Evolutionary conservation across 2,113 vertebrate genomes (phyloP).

Genomic region (Chinchilla lanigera): DNA sequence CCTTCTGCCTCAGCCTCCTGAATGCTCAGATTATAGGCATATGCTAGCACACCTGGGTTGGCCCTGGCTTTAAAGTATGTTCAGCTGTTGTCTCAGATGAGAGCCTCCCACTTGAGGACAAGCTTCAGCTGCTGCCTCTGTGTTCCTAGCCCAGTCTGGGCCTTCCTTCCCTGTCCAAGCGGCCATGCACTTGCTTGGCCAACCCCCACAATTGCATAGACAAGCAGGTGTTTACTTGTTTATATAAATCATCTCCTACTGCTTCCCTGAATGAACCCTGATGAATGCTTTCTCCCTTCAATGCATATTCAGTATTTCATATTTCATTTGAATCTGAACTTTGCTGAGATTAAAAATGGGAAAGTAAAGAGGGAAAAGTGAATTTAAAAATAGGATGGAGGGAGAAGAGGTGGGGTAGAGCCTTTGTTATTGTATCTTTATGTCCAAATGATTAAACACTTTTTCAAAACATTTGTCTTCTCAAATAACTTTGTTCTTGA

Average conservation of each 20-base stretch:
- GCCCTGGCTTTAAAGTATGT: not conserved
- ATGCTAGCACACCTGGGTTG: not conserved
- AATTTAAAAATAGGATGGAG: not conserved
- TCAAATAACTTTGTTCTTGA: not conserved
- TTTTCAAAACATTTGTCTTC: not conserved
- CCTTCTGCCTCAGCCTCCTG: not conserved
- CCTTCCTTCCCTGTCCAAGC: not conserved
- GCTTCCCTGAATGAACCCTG: not conserved
- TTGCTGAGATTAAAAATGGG: not conserved
- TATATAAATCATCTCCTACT: not conserved
- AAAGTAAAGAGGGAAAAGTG: not conserved
- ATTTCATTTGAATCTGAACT: not conserved
- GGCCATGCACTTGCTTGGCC: not conserved
- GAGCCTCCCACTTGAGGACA: not conserved
- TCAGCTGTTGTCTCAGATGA: not conserved
- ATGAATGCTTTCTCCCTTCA: not conserved
- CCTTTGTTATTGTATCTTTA: slow-evolving; percentile 11
- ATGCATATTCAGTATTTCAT: not conserved
- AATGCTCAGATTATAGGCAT: not conserved
- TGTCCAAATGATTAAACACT: not conserved
- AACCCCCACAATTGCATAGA: not conserved
- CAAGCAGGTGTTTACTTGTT: not conserved
- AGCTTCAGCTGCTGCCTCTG: not conserved
- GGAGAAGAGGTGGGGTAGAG: not conserved
- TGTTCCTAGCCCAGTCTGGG: too few species aligned